Evolutionary conservation across 1,140 invertebrate genomes (phyloP).

Genomic region (Agraylea sexmaculata): DNA sequence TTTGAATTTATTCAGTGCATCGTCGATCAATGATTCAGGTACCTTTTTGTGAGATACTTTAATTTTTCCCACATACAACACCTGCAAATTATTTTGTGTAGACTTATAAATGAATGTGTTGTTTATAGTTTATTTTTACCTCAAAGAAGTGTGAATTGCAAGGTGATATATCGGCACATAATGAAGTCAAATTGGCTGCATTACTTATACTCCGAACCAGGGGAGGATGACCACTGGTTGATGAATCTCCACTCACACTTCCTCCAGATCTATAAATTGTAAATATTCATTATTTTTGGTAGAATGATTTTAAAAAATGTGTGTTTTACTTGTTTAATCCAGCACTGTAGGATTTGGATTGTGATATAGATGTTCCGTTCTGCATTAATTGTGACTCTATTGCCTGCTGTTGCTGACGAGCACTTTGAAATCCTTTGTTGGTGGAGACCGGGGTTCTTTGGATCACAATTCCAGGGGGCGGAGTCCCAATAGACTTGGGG

Average conservation of each 20-base stretch:
- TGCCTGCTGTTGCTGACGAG: slow-evolving; percentile 7
- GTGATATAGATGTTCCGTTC: slow-evolving; percentile 5
- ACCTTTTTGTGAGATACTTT: slow-evolving; percentile 75
- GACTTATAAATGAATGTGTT: slow-evolving; percentile 3
- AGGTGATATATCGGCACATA: slow-evolving; percentile 66
- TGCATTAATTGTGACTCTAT: slow-evolving; percentile 1
- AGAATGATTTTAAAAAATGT: neutral
- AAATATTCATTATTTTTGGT: neutral
- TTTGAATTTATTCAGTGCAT: slow-evolving; percentile 74
- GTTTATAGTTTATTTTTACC: slow-evolving; percentile 34
- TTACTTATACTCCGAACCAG: slow-evolving; percentile 46
- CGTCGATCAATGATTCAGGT: slow-evolving; percentile 79
- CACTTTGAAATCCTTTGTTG: slow-evolving; percentile 29
- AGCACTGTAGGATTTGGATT: slow-evolving; percentile 13
- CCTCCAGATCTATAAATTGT: neutral
- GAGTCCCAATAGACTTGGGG: slow-evolving; percentile 13
- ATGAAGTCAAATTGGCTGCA: slow-evolving; percentile 51
- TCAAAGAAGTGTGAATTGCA: slow-evolving; percentile 79
- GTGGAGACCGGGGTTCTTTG: slow-evolving; percentile 23
- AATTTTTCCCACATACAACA: slow-evolving; percentile 80
- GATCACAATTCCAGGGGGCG: slow-evolving; percentile 26
- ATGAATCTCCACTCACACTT: neutral
- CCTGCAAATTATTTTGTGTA: slow-evolving; percentile 40
- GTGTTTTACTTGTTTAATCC: slow-evolving; percentile 14
- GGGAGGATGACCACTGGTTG: slow-evolving; percentile 20